phyloP scores from a whole-genome alignment of 1,140 invertebrate genomes.

The Scaptodrosophila lebanonensis region DNA sequence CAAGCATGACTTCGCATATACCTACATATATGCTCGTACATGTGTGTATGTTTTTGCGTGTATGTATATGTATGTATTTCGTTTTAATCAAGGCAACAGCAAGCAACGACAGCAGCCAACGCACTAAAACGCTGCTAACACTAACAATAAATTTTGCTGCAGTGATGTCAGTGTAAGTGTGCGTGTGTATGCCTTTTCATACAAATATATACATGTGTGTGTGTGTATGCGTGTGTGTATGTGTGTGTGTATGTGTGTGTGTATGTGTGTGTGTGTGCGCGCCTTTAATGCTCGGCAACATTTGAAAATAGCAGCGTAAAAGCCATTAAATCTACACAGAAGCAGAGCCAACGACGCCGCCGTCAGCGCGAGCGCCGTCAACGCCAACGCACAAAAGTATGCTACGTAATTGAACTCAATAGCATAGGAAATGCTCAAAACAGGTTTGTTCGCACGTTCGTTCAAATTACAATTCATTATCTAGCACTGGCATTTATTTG shows the following conservation, averaged over 20 bases:
- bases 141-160: conserved; percentile 56
- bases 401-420: conserved; percentile 72
- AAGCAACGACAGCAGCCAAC: conserved; percentile 32
- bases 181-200: conserved; percentile 1
- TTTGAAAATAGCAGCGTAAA: conserved; percentile 7
- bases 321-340: conserved; percentile 54
- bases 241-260: conserved; percentile 1
- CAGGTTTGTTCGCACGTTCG: conserved; percentile 37
- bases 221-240: conserved; percentile 1
- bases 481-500: conserved; percentile 19
- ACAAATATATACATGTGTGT: conserved; percentile 1
- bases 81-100: conserved; percentile 57
- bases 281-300: conserved; percentile 51
- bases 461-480: conserved; percentile 74
- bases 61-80: conserved; percentile 26
- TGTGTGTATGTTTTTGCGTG: conserved; percentile 2
- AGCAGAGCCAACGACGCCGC: too few species aligned
- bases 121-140: conserved; percentile 43
- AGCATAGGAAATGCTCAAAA: conserved; percentile 25
- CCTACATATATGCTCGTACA: conserved; percentile 8
- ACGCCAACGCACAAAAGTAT: conserved; percentile 57
- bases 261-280: conserved; percentile 9
- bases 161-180: conserved; percentile 2
- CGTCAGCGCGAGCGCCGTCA: too few species aligned
- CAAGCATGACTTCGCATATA: conserved; percentile 58